Percentiles rank a stretch among this genome's conserved stretches.
Evolutionary conservation across 2,888 invertebrate genomes (phyloP).

Genomic region (Barypeithes pellucidus): DNA sequence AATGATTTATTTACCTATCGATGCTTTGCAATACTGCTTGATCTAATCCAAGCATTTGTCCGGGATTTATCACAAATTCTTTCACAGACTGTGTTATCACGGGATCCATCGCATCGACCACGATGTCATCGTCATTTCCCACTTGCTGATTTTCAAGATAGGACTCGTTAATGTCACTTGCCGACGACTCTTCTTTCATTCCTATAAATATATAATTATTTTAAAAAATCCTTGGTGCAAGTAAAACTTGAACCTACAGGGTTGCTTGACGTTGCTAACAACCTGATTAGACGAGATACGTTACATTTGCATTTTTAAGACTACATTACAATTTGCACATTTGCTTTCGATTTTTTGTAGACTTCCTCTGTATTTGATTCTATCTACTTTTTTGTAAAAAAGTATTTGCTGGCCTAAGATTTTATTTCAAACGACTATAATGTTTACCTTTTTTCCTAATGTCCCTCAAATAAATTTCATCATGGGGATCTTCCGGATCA

Average conservation of each 20-base stretch:
- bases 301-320: no score
- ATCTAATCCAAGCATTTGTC: conserved; percentile 89
- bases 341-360: no score
- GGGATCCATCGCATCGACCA: conserved; percentile 78
- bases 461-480: conserved; percentile 92
- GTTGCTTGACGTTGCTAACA: no score
- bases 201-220: conserved; percentile 61
- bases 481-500: conserved; percentile 95
- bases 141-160: conserved; percentile 72
- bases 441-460: conserved; percentile 77
- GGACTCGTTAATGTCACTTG: conserved; percentile 70
- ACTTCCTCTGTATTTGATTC: no score
- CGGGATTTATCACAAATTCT: conserved; percentile 81
- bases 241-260: no score
- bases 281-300: no score
- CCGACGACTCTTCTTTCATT: conserved; percentile 75
- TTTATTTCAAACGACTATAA: neutral
- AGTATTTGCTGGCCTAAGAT: neutral
- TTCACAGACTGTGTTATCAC: conserved; percentile 69
- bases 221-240: neutral
- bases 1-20: conserved; percentile 70
- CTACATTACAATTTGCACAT: no score
- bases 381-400: no score
- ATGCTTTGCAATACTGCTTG: conserved; percentile 94
- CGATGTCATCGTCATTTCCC: conserved; percentile 80